These are phyloP conservation scores for Didymodactylos carnosus DNA, from an alignment of 2,888 invertebrate species.

Conservation along the genomic window DNA sequence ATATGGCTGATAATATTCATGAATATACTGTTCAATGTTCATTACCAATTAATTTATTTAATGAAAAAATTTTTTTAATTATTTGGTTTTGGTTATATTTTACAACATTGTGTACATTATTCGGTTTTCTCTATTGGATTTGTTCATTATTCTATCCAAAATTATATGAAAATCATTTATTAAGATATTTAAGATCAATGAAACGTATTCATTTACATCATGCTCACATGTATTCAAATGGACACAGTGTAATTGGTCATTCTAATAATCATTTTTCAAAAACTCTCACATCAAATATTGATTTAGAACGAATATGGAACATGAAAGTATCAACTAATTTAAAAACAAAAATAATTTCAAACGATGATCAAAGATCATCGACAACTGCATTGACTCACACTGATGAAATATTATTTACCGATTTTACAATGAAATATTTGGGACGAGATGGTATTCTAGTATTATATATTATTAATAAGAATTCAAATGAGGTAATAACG, in stretches of 20 bases:
- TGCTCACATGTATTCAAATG: no score
- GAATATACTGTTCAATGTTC: slow-evolving; percentile 17
- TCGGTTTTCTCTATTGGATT: slow-evolving; percentile 3
- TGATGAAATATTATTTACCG: neutral
- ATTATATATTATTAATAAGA: neutral
- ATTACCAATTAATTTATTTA: slow-evolving; percentile 16
- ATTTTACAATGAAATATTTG: neutral
- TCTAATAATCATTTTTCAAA: no score
- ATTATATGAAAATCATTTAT: neutral
- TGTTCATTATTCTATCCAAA: neutral
- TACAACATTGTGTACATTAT: slow-evolving; percentile 1
- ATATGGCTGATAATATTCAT: slow-evolving; percentile 12
- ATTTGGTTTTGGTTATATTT: slow-evolving; percentile 14
- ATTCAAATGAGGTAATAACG: neutral
- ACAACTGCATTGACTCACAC: neutral
- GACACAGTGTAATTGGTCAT: no score
- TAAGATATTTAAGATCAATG: neutral
- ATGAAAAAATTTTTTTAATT: slow-evolving; percentile 13
- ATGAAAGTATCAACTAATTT: no score
- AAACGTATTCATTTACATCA: neutral
- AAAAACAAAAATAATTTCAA: no score
- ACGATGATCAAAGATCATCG: no score
- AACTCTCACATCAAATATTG: no score
- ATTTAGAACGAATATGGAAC: no score
- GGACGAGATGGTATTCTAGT: neutral